Evolutionary conservation across 2,888 invertebrate species (phyloP), one percentile per base, ranked within the genome.

Genomic region (Caenorhabditis sp.): DNA sequence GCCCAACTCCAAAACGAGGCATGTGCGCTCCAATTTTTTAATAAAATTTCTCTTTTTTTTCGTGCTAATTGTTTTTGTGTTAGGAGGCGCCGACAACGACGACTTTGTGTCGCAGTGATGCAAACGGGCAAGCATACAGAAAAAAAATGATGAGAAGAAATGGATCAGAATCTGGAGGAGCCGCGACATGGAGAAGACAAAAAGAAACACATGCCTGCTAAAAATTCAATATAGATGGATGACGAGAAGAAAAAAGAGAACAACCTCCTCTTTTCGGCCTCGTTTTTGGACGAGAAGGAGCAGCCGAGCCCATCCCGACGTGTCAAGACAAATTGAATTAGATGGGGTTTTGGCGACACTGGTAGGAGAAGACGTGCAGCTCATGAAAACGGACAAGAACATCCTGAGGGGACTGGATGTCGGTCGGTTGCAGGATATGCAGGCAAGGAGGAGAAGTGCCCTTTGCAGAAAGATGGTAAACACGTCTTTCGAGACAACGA

Each of bases 271-370:
- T 47, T 47, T 47, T 47, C 47, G 47, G 47, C 18, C n/a, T 18
- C 47, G 20, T 56, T 56, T n/a, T 56, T 20, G 24, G 47, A 40
- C 9, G 56, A 56, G 35, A 18, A 56, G 28, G 11, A 61, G 37
- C 35, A 47, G 28, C 15, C n/a, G 47, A 61, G 47, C 40, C 20
- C 60, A 60, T 61, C 53, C 65, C 70, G 78, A 79, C 76, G 70
- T 79, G 70, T 79, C 69, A 71, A 78, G 78, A 70, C 69, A 70
- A 78, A 78, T 70, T 78, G 69, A 62, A 78, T 78, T 70, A 69
- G 64, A 65, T 68, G 68, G 68, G 68, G 50, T 51, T 61, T 50
- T 51, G 74, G 51, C 56, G 37, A 51, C 37, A 67, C 55, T 61
- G 61, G 68, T 62, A 69, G 70, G 35, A 64, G 58, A 58, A 32